Conservation (phyloP, 2,888 invertebrate species). For the Zele albiditarsus region DNA sequence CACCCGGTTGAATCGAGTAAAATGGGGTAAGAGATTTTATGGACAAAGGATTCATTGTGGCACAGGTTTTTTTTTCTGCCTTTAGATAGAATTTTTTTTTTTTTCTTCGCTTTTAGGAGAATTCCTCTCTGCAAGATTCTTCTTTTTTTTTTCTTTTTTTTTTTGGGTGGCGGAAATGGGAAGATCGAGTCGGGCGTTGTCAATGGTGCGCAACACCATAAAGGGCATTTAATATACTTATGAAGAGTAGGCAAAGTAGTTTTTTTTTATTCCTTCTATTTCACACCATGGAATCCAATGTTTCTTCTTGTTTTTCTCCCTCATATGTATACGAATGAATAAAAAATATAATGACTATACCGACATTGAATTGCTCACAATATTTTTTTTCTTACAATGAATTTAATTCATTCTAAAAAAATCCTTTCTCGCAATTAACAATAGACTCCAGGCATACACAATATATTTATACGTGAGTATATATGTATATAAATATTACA, state of each 20-base stretch:
- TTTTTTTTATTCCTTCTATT: not conserved
- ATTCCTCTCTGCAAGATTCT: not conserved
- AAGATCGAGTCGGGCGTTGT: slow-evolving; percentile 56
- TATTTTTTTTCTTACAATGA: not conserved
- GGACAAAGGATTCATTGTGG: slow-evolving; percentile 65
- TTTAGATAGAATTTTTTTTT: slow-evolving; percentile 47
- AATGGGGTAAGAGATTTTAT: slow-evolving; percentile 63
- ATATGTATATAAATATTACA: not conserved
- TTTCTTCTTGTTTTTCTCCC: too few relatives aligned
- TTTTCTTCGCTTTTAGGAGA: not conserved
- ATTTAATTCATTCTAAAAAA: not conserved
- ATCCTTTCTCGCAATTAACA: slow-evolving; percentile 27
- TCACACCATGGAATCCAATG: too few relatives aligned
- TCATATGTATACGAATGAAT: not conserved
- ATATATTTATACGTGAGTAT: slow-evolving; percentile 22
- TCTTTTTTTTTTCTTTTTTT: slow-evolving; percentile 54
- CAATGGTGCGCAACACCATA: slow-evolving; percentile 65
- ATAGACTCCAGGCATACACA: slow-evolving; percentile 49
- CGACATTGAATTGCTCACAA: not conserved
- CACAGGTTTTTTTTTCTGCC: slow-evolving; percentile 65
- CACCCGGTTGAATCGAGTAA: slow-evolving; percentile 58
- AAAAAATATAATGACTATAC: not conserved
- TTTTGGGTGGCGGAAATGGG: slow-evolving; percentile 68
- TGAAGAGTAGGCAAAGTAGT: too few relatives aligned
- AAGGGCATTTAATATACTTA: slow-evolving; percentile 57